Evolutionary conservation across 2,888 invertebrate genomes (phyloP).

Genomic region (Ethmia dodecea): DNA sequence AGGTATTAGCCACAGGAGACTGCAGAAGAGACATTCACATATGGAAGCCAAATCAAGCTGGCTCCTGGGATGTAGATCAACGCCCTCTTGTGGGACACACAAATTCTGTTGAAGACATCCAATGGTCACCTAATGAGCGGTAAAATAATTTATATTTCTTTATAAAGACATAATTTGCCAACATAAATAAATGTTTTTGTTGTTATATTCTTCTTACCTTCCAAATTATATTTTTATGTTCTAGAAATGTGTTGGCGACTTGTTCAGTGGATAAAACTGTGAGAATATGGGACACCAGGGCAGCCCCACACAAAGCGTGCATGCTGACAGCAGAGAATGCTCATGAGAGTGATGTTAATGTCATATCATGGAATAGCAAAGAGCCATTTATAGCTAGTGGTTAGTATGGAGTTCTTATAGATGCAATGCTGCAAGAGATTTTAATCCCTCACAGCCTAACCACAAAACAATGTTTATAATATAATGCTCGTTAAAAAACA

Average conservation of each 20-base stretch:
- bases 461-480: no score
- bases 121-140: constrained; percentile 98
- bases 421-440: no score
- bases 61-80: constrained; percentile 94
- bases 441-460: no score
- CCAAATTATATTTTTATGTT: constrained; percentile 19
- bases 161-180: no score
- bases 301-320: constrained; percentile 90
- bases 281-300: constrained; percentile 97
- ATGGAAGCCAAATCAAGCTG: constrained; percentile 90
- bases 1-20: constrained; percentile 95
- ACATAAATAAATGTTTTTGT: not conserved
- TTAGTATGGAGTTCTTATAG: constrained; percentile 31
- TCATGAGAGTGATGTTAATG: constrained; percentile 96
- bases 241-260: constrained; percentile 88
- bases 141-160: constrained; percentile 22
- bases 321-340: constrained; percentile 92
- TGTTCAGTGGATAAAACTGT: constrained; percentile 94
- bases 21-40: constrained; percentile 95
- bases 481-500: no score
- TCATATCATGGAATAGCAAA: constrained; percentile 96
- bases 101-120: constrained; percentile 97
- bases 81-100: constrained; percentile 92
- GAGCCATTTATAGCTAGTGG: constrained; percentile 94
- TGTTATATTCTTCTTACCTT: no score